Evolutionary conservation across 2,113 vertebrate genomes (phyloP).

Genomic region (Mustelus asterias): DNA sequence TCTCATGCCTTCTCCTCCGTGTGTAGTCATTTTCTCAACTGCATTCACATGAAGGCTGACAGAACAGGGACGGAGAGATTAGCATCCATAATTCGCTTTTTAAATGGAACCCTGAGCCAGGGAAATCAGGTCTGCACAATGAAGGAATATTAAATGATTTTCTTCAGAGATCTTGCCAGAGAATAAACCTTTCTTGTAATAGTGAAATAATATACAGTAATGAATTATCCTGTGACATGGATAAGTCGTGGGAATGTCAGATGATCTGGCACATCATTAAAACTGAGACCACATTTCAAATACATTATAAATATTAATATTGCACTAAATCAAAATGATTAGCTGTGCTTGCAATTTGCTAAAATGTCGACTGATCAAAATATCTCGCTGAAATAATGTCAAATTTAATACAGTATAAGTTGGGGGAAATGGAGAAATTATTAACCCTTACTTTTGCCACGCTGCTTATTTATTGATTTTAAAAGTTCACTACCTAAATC

Average conservation of each 20-base stretch:
- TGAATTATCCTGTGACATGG: slow-evolving; percentile 27
- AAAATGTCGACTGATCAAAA: slow-evolving; percentile 5
- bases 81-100: slow-evolving; percentile 6
- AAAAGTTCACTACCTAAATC: neutral
- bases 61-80: neutral
- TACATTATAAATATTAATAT: slow-evolving; percentile 33
- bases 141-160: slow-evolving; percentile 8
- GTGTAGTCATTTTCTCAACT: slow-evolving; percentile 5
- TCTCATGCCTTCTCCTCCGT: neutral
- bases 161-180: slow-evolving; percentile 19
- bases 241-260: slow-evolving; percentile 21
- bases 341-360: slow-evolving; percentile 4
- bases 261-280: slow-evolving; percentile 26
- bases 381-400: slow-evolving; percentile 23
- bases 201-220: slow-evolving; percentile 31
- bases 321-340: slow-evolving; percentile 10
- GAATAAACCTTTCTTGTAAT: slow-evolving; percentile 25
- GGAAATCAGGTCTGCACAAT: neutral
- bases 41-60: slow-evolving; percentile 19
- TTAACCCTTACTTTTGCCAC: neutral
- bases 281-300: slow-evolving; percentile 1
- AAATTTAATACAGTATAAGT: neutral
- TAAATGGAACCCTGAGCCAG: neutral
- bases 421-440: neutral
- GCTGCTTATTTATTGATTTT: neutral